Evolutionary conservation across 2,888 invertebrate species (phyloP).

Genomic region (Erebia palarica): DNA sequence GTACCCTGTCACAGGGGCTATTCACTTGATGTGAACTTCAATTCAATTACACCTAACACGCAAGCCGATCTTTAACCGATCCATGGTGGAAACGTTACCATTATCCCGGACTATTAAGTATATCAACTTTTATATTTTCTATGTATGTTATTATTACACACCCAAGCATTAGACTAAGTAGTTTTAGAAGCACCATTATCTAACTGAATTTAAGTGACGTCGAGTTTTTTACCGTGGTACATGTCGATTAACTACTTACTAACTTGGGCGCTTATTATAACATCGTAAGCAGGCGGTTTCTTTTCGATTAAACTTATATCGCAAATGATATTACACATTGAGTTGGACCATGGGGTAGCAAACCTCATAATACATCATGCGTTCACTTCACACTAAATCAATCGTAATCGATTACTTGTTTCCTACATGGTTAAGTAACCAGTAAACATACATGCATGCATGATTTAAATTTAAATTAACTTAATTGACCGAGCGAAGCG

Average conservation of each 20-base stretch:
- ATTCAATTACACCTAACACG: conserved; percentile 58
- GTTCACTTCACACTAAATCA: too few relatives aligned
- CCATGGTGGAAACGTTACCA: conserved; percentile 16
- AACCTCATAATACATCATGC: too few relatives aligned
- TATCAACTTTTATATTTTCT: conserved; percentile 3
- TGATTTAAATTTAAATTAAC: too few relatives aligned
- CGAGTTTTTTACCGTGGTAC: background rate
- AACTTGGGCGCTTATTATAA: background rate
- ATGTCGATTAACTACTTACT: background rate
- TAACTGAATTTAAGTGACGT: background rate
- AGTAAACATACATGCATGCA: too few relatives aligned
- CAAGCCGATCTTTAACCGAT: conserved; percentile 35
- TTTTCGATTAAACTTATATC: background rate
- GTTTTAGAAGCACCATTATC: background rate
- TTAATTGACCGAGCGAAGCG: too few relatives aligned
- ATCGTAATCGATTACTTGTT: too few relatives aligned
- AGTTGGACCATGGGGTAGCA: too few relatives aligned
- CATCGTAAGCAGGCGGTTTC: too few relatives aligned
- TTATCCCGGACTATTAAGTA: conserved; percentile 1
- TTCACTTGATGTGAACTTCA: conserved; percentile 61
- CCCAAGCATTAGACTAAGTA: conserved; percentile 1
- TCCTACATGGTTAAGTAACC: too few relatives aligned
- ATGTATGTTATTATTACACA: conserved; percentile 10
- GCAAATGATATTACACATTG: background rate
- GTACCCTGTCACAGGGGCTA: conserved; percentile 62